Base-by-base conservation (phyloP, 1,140 invertebrate species). In the Hylyphantes graminicola region DNA sequence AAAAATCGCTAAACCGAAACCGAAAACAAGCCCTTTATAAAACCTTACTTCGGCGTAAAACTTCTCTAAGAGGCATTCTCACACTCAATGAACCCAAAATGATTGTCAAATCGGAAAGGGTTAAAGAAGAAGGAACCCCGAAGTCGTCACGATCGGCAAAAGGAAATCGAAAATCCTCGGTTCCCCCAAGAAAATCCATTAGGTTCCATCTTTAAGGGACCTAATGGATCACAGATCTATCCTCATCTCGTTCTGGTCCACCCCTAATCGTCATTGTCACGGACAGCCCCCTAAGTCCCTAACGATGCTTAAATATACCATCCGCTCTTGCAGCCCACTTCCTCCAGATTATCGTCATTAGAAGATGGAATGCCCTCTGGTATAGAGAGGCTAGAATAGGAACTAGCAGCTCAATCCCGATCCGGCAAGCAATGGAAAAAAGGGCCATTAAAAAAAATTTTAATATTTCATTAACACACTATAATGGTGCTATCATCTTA, bases 281-380 rank as follows among this genome's bases (percentile, higher is more conserved):
- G 79, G 77, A 54, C 19, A 50, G 61, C 65, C 65, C 77, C 50
- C 76, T 11, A 59, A 21, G 50, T 61, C 77, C 63, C 67, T 81
- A 81, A 81, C 67, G 79, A 81, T 81, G 79, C 57, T 59, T 81
- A 81, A 81, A 81, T 81, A 81, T 81, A 81, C 79, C 79, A 73
- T 81, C 68, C 79, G 57, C 9, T 17, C 35, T 35, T 11, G n/a
- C 21, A 57, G 50, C 68, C 79, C 35, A 54, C 68, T 35, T 59
- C 74, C 48, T 35, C 19, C 65, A 48, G 68, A 55, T 80, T 59
- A 80, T 76, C 57, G 64, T 76, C 35, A 76, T 76, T 63, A 59
- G 48, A 35, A 19, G 73, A 75, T 54, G 73, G 19, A 75, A 65
- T 35, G 48, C 64, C 48, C 48, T 35, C 12, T 65, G 35, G 35